These are phyloP conservation scores for Phaenicophaeus curvirostris DNA, from an alignment of 2,797 vertebrate genomes.

Conservation along the genomic window DNA sequence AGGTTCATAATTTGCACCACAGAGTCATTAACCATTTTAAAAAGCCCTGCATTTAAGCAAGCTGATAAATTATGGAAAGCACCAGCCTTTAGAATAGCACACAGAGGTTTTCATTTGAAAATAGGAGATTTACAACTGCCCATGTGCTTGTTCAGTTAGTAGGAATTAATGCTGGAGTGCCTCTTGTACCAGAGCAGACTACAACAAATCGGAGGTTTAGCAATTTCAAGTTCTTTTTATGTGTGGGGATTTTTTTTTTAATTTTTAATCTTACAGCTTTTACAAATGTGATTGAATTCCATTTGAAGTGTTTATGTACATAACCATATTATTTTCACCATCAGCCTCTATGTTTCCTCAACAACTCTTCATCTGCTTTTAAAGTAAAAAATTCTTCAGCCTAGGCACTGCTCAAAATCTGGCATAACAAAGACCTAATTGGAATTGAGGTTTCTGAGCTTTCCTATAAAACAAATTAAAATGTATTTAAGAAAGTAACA, in stretches of 20 bases:
- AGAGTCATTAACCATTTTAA: background rate
- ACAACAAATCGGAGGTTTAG: background rate
- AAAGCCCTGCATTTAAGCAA: background rate
- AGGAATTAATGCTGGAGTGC: background rate
- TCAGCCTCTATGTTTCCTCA: background rate
- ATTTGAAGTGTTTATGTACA: background rate
- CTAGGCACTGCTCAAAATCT: background rate
- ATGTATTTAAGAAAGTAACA: background rate
- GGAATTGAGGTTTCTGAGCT: background rate
- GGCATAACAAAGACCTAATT: background rate
- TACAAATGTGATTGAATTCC: background rate
- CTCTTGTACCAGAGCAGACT: background rate
- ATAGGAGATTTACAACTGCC: background rate
- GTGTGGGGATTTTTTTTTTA: fast-evolving
- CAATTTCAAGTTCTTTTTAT: background rate
- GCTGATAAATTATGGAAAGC: background rate
- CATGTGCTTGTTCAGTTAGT: background rate
- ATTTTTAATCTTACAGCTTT: background rate
- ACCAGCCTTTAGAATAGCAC: background rate
- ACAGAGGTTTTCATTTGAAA: background rate
- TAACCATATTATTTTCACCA: background rate
- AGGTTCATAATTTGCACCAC: background rate
- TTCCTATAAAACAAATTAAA: background rate
- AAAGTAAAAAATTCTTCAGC: background rate
- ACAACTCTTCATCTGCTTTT: background rate